Percentiles rank a stretch among this genome's conserved stretches.
These are phyloP conservation scores for Scylla paramamosain DNA, from an alignment of 1,140 invertebrate species.

Conservation along the genomic window DNA sequence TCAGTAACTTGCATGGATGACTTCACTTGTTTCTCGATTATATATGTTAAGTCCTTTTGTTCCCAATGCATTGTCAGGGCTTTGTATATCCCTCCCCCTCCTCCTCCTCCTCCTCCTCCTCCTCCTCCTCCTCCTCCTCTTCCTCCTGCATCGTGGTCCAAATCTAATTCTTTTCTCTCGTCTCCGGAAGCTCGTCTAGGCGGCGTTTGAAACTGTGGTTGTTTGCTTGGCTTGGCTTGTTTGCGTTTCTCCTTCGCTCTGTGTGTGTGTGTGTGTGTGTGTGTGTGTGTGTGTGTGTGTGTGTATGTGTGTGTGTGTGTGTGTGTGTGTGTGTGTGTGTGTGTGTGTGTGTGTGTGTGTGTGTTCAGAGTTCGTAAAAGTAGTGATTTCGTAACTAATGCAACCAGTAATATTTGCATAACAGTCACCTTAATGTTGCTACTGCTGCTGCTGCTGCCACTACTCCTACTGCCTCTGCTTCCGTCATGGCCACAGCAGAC, in stretches of 20 bases:
- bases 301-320: constrained; percentile 12
- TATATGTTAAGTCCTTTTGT: constrained; percentile 14
- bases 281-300: constrained; percentile 11
- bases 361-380: background rate
- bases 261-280: background rate
- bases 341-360: background rate
- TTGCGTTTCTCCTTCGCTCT: background rate
- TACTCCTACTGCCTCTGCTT: background rate
- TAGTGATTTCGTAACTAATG: background rate
- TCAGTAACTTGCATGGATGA: constrained; percentile 17
- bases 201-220: constrained; percentile 1
- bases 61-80: background rate
- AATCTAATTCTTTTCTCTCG: background rate
- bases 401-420: background rate
- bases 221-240: background rate
- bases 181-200: background rate
- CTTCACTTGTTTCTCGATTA: background rate
- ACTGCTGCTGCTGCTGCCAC: background rate
- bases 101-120: background rate
- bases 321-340: background rate
- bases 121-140: background rate
- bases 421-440: background rate
- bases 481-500: no score
- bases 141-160: background rate
- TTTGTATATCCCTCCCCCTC: background rate